A percentile compares a stretch with the other conserved stretches of the same genome.
Conservation (phyloP, 2,113 vertebrate species). For the Hucho hucho region DNA sequence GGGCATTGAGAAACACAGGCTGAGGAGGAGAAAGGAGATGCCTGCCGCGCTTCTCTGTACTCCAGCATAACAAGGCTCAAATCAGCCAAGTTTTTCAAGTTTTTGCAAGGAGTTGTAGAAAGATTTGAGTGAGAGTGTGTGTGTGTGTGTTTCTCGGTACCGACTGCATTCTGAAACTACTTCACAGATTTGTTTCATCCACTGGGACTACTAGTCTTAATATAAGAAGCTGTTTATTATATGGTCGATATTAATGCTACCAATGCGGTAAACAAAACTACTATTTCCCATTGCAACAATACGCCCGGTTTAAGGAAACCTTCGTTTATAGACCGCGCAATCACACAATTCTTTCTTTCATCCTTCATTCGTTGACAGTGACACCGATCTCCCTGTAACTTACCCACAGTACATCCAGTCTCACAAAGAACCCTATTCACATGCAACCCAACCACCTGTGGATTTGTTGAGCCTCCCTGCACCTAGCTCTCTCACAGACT, state of each 20-base stretch:
- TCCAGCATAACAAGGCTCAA: constrained; percentile 43
- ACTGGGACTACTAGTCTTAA: constrained; percentile 48
- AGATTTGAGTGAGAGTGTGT: no score
- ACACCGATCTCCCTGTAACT: constrained; percentile 10
- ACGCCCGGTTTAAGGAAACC: no score
- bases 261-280: no score
- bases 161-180: constrained; percentile 8
- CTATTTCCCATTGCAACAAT: no score
- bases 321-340: no score
- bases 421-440: constrained; percentile 28
- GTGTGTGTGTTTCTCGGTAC: constrained; percentile 32
- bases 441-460: not conserved
- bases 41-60: not conserved
- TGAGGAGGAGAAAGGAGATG: constrained; percentile 23
- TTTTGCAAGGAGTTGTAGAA: constrained; percentile 15
- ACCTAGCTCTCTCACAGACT: not conserved
- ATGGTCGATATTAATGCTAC: constrained; percentile 28
- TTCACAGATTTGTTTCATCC: no score
- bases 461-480: not conserved
- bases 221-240: constrained; percentile 45
- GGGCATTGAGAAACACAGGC: constrained; percentile 43
- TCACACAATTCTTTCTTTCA: not conserved
- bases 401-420: not conserved
- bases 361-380: constrained; percentile 11
- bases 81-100: not conserved